These are phyloP conservation scores for Macropus fuliginosus DNA, from an alignment of 2,797 vertebrate genomes.

Conservation along the genomic window DNA sequence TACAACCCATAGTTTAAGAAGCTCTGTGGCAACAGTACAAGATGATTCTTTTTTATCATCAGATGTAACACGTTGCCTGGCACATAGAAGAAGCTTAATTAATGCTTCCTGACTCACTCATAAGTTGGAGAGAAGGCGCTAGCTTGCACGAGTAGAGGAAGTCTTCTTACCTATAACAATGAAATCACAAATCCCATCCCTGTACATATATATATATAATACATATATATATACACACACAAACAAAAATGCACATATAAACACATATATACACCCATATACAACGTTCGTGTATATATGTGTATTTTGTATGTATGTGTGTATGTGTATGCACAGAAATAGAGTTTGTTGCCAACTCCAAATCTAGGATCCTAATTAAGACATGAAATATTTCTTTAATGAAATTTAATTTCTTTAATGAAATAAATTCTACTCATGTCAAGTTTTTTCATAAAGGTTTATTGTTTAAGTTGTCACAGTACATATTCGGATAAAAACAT, in stretches of 20 bases:
- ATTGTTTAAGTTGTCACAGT: not conserved
- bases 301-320: not conserved
- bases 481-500: not conserved
- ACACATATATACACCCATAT: too few relatives aligned
- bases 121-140: not conserved
- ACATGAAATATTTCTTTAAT: not conserved
- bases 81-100: not conserved
- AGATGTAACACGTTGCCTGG: not conserved
- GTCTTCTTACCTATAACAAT: not conserved
- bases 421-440: not conserved
- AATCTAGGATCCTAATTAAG: not conserved
- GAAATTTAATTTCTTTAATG: not conserved
- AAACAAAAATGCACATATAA: not conserved
- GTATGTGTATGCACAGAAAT: not conserved
- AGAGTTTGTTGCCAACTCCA: not conserved
- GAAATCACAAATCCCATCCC: not conserved
- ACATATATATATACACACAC: not conserved
- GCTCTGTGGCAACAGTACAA: not conserved
- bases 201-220: not conserved
- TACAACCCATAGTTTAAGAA: too few relatives aligned
- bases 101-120: not conserved
- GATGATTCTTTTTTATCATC: not conserved
- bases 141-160: not conserved
- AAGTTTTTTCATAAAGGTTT: not conserved
- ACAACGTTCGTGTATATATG: too few relatives aligned